A percentile compares a stretch with the other conserved stretches of the same genome.
Evolutionary conservation across 2,797 vertebrate species (phyloP).

Genomic region (Anniella stebbinsi): DNA sequence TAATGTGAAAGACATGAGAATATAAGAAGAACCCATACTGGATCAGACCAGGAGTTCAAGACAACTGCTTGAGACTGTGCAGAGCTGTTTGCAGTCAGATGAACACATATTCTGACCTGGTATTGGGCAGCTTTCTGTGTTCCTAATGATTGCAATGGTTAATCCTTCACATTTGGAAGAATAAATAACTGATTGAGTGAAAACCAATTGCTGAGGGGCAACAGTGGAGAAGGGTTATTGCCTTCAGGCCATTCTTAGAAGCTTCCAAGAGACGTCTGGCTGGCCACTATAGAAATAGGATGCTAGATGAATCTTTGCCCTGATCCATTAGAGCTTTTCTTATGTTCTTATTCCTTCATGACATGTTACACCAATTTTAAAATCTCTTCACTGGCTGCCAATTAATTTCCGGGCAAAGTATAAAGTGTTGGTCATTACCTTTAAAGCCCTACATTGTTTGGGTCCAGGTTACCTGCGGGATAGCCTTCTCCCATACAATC

Average conservation of each 20-base stretch:
- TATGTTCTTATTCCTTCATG: not conserved
- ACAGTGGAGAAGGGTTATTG: not conserved
- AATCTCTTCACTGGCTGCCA: no score
- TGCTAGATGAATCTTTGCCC: not conserved
- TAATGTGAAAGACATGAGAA: not conserved
- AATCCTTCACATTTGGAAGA: not conserved
- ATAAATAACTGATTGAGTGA: no score
- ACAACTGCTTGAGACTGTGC: not conserved
- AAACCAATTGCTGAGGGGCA: not conserved
- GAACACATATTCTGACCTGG: not conserved
- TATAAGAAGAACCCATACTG: no score
- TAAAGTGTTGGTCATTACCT: no score
- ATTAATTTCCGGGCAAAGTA: no score
- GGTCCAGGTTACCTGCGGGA: no score
- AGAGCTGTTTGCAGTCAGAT: not conserved
- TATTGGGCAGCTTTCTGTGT: not conserved
- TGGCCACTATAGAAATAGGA: not conserved
- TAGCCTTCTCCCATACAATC: no score
- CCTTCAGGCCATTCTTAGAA: not conserved
- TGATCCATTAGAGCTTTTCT: not conserved
- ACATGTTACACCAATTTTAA: no score
- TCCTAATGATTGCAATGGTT: not conserved
- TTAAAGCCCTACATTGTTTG: no score
- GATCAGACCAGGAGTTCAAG: no score
- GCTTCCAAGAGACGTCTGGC: not conserved